Percentiles rank a stretch among this genome's conserved stretches.
These are phyloP conservation scores for Bovichtus variegatus DNA, from an alignment of 2,797 vertebrate genomes.

Conservation along the genomic window DNA sequence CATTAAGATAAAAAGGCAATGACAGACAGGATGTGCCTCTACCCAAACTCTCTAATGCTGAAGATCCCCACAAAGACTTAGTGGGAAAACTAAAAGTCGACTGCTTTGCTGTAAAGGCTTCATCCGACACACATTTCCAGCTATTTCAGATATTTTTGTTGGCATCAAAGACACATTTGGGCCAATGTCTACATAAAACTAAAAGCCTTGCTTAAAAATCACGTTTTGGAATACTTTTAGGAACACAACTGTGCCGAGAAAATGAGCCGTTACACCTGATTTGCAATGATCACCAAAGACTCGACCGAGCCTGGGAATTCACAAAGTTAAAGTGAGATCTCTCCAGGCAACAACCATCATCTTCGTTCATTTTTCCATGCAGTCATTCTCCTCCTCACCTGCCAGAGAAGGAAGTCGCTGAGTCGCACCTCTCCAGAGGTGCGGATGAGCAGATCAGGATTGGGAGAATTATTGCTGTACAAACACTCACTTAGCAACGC, in stretches of 20 bases:
- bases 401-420: conserved; percentile 98
- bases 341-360: background rate
- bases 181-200: background rate
- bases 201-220: background rate
- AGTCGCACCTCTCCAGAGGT: conserved; percentile 98
- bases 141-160: background rate
- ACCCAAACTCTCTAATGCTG: background rate
- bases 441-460: conserved; percentile 96
- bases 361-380: background rate
- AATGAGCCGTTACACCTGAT: no score
- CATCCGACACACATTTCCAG: background rate
- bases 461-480: conserved; percentile 94
- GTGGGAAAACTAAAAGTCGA: background rate
- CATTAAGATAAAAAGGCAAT: background rate
- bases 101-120: background rate
- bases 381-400: conserved; percentile 84
- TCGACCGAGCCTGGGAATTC: background rate
- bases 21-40: background rate
- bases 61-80: background rate
- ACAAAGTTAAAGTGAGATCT: background rate
- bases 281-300: background rate
- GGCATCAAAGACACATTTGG: background rate
- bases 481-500: conserved; percentile 93
- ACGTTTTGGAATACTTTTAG: background rate
- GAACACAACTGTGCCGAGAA: no score